Conservation (phyloP, 2,113 vertebrate genomes). For the Equus przewalskii region DNA sequence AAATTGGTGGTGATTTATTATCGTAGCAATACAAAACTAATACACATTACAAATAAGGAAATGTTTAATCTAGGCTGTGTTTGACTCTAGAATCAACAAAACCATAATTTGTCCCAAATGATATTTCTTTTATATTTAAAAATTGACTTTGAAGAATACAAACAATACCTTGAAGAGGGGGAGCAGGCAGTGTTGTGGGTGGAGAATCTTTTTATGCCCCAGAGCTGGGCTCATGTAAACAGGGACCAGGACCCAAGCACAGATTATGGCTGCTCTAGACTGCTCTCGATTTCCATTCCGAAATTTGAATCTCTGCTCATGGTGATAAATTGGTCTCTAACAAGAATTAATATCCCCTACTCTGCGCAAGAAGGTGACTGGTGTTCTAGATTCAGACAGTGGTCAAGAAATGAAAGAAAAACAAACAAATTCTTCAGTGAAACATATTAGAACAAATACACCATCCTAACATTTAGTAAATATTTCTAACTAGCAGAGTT, state of each 20-base stretch:
- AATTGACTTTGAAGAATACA: conserved; percentile 4
- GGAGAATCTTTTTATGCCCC: neutral
- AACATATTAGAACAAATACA: neutral
- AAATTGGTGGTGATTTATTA: neutral
- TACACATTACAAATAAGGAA: neutral
- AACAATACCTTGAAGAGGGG: neutral
- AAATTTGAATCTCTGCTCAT: neutral
- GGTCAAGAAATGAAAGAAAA: neutral
- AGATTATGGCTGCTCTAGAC: neutral
- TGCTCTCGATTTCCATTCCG: neutral
- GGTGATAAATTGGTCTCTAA: neutral
- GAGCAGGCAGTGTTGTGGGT: neutral
- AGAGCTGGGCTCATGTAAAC: neutral
- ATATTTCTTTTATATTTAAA: conserved; percentile 16
- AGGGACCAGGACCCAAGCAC: neutral
- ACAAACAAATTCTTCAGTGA: neutral
- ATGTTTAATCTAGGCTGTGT: neutral
- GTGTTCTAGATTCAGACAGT: neutral
- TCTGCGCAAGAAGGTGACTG: neutral
- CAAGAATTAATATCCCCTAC: neutral
- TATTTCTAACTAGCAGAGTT: conserved; percentile 30
- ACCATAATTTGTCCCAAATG: conserved; percentile 18
- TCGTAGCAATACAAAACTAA: neutral
- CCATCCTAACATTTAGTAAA: neutral
- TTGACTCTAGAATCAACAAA: conserved; percentile 42